A percentile compares a stretch with the other conserved stretches of the same genome.
These are phyloP conservation scores for Samia ricini DNA, from an alignment of 1,140 invertebrate species.

Conservation along the genomic window DNA sequence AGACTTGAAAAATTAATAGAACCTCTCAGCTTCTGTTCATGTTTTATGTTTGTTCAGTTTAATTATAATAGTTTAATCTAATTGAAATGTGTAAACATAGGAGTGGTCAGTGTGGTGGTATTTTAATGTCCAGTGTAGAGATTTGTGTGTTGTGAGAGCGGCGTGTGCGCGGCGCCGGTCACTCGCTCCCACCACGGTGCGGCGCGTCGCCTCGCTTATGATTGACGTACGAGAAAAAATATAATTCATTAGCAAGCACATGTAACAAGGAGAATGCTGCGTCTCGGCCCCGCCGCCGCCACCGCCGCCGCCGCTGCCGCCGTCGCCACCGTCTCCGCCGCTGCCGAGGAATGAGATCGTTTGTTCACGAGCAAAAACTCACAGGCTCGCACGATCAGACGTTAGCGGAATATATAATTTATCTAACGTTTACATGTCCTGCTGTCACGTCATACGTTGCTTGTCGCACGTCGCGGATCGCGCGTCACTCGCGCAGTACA, in stretches of 20 bases:
- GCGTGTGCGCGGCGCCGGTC: conserved; percentile 7
- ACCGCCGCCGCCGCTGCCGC: no score
- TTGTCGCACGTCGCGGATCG: no score
- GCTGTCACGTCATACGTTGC: no score
- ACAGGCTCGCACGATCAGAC: conserved; percentile 17
- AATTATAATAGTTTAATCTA: no score
- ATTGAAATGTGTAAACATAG: background rate
- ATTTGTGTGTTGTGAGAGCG: background rate
- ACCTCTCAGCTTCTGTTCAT: no score
- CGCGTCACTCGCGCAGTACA: no score
- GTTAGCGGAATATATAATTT: conserved; percentile 16
- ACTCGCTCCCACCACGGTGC: conserved; percentile 14
- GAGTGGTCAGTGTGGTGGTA: background rate
- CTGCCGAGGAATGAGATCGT: conserved; percentile 30
- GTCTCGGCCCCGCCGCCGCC: conserved; percentile 11
- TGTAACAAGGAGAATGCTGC: conserved; percentile 27
- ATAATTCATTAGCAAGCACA: conserved; percentile 28
- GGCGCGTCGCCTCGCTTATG: conserved; percentile 25
- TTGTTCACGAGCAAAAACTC: conserved; percentile 29
- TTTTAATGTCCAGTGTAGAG: background rate
- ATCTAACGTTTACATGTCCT: conserved; percentile 24
- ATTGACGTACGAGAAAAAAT: conserved; percentile 43
- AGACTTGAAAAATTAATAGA: no score
- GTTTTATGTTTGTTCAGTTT: no score
- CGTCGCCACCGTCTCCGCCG: no score